Conservation (phyloP, 2,797 vertebrate species). For the Cirrhinus mrigala region DNA sequence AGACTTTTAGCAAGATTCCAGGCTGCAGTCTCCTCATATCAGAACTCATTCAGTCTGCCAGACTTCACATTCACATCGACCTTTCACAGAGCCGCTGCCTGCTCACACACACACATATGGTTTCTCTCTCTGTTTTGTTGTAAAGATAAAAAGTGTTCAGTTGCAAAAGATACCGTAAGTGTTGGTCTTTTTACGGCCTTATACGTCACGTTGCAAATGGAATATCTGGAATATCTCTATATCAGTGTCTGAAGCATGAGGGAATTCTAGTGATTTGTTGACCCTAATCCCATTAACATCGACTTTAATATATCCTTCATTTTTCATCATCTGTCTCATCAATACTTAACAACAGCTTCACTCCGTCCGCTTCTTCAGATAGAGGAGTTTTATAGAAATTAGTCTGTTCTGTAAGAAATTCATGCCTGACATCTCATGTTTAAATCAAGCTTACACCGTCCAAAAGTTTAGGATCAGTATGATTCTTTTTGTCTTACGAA, state of each 20-base stretch:
- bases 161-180: neutral
- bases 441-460: neutral
- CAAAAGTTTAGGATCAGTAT: neutral
- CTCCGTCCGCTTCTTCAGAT: slow-evolving; percentile 8
- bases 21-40: slow-evolving; percentile 39
- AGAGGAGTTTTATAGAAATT: slow-evolving; percentile 56
- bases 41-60: slow-evolving; percentile 34
- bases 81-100: neutral
- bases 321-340: slow-evolving; percentile 54
- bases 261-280: slow-evolving; percentile 21
- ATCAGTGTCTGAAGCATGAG: neutral
- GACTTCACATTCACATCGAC: slow-evolving; percentile 14
- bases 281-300: slow-evolving; percentile 38
- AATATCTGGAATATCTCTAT: neutral
- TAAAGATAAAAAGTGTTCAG: neutral
- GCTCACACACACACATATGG: neutral
- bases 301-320: slow-evolving; percentile 49
- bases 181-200: neutral
- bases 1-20: slow-evolving; percentile 29
- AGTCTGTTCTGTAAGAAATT: too few relatives aligned
- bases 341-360: slow-evolving; percentile 51
- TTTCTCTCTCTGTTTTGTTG: neutral
- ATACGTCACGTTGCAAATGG: neutral
- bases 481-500: neutral
- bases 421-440: neutral